A percentile compares a stretch with the other conserved stretches of the same genome.
phyloP scores from a whole-genome alignment of 2,888 invertebrate genomes.

The Scaptodrosophila latifasciaeformis region DNA sequence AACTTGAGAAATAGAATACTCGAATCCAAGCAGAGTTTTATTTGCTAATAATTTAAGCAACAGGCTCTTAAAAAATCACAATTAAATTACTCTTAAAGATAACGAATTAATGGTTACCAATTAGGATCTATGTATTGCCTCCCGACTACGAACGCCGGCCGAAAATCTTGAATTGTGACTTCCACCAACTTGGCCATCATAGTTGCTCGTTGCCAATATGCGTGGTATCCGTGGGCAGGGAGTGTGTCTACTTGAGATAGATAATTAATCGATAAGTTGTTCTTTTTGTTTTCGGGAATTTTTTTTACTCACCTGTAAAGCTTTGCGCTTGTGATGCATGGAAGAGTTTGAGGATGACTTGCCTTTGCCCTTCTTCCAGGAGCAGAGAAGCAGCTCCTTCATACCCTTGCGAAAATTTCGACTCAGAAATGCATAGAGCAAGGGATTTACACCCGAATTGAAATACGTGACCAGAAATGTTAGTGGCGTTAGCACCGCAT shows the following conservation, averaged over 20 bases:
- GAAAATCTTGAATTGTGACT: slow-evolving; percentile 46
- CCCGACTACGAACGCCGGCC: slow-evolving; percentile 53
- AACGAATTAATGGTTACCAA: slow-evolving; percentile 3
- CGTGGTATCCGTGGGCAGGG: slow-evolving; percentile 74
- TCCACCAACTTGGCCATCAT: slow-evolving; percentile 69
- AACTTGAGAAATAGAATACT: neutral
- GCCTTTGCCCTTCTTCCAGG: slow-evolving; percentile 74
- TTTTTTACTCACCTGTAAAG: slow-evolving; percentile 70
- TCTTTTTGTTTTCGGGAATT: neutral
- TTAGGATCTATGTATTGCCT: neutral
- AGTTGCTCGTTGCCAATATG: slow-evolving; percentile 75
- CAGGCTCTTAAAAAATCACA: slow-evolving; percentile 47
- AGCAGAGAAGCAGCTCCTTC: slow-evolving; percentile 85
- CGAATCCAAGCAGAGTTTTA: slow-evolving; percentile 16
- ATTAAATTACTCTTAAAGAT: slow-evolving; percentile 32
- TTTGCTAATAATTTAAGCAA: slow-evolving; percentile 35
- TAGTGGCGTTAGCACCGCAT: slow-evolving; percentile 86
- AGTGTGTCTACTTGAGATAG: slow-evolving; percentile 66
- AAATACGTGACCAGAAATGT: slow-evolving; percentile 91
- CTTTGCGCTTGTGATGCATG: slow-evolving; percentile 73
- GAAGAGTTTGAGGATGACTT: slow-evolving; percentile 73
- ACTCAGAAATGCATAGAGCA: slow-evolving; percentile 90
- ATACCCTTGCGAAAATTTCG: slow-evolving; percentile 90
- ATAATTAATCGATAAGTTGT: neutral
- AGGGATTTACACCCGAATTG: slow-evolving; percentile 92